Base-by-base conservation (phyloP, 2,888 invertebrate genomes). In the Gerris lacustris region DNA sequence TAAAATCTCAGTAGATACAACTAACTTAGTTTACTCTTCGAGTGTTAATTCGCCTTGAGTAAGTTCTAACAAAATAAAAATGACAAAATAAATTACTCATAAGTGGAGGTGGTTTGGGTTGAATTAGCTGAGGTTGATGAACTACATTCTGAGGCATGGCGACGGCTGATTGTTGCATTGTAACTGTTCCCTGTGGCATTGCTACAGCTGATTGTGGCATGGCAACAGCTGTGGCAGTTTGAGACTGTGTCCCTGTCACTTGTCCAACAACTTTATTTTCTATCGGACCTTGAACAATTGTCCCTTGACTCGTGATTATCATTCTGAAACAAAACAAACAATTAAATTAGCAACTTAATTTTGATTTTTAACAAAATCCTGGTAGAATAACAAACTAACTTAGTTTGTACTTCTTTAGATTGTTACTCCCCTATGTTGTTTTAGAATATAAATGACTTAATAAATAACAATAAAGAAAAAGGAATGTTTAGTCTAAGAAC, bases 51-150 rank as follows among this genome's bases (percentile, higher is more conserved):
- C 31, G 2, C 31, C 31, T 31, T 31, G 31, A 31, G 31, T 31
- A 31, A 31, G 31, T 31, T 31, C 31, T 31, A 31, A 31, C 31
- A 31, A 31, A 31, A 31, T 31, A 31, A 31, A 31, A 31, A 31
- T 31, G 31, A 31, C 31, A 31, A 31, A 31, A 31, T 31, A 9
- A 64, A 82, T 79, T 78, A 84, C 84, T 82, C 83, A 85, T 84
- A 77, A 85, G 81, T 7, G 84, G 84, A 63, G 81, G 83, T 64
- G 79, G 70, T 76, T 80, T 80, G 73, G 75, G 76, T 74, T 44
- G 77, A 68, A 74, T 79, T 78, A 73, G 80, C 47, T 73, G 73
- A 55, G 55, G 55, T 55, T 55, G 55, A 31, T 31, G 31, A 31
- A 31, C 31, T 31, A 31, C 31, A 31, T 31, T 31, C 55, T 55